phyloP scores from a whole-genome alignment of 2,797 vertebrate species.

The Smutsia temminckii region DNA sequence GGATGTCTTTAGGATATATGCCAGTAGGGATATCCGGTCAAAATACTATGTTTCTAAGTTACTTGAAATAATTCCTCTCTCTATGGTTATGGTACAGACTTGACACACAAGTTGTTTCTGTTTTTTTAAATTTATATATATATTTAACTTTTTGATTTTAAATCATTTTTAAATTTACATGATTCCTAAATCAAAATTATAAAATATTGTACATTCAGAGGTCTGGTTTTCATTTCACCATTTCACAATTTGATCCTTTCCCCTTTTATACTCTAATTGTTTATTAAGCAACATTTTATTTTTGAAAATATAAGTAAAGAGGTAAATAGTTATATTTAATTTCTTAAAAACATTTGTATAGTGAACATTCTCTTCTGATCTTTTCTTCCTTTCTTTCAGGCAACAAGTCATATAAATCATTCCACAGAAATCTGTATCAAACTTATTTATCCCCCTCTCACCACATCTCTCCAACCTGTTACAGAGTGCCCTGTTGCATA shows the following conservation, averaged over 20 bases:
- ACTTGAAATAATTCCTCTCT: slow-evolving; percentile 32
- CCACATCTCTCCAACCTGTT: not conserved
- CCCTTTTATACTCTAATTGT: not conserved
- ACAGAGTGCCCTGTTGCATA: not conserved
- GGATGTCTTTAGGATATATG: not conserved
- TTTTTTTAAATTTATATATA: not conserved
- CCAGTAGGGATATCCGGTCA: not conserved
- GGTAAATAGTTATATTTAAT: not conserved
- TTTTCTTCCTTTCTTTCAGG: not conserved
- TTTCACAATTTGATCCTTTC: not conserved
- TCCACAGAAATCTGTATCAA: not conserved
- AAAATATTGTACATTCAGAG: not conserved
- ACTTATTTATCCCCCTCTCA: not conserved
- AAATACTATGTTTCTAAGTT: slow-evolving; percentile 25
- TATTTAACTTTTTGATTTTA: not conserved
- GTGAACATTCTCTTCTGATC: not conserved
- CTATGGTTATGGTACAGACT: not conserved
- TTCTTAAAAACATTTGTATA: not conserved
- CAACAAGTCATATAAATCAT: not conserved
- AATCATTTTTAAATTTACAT: not conserved
- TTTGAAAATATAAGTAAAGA: not conserved
- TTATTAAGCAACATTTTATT: slow-evolving; percentile 11
- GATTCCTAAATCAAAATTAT: not conserved
- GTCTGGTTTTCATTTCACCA: not conserved
- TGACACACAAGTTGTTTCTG: not conserved